A percentile compares a stretch with the other conserved stretches of the same genome.
Conservation (phyloP, 2,113 vertebrate genomes). For the Atlantisia rogersi region DNA sequence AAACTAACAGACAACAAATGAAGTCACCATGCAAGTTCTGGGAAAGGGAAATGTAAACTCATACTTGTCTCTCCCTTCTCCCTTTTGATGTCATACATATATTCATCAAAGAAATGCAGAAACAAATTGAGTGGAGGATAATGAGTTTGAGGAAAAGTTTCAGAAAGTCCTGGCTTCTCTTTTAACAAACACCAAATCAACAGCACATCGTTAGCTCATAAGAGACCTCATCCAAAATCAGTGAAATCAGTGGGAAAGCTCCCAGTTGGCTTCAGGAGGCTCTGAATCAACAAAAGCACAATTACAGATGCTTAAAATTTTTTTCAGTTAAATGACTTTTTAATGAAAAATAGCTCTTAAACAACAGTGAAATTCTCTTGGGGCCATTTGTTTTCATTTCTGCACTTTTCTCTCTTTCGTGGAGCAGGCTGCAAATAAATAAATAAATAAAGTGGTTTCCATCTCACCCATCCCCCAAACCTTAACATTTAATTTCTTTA, state of each 20-base stretch:
- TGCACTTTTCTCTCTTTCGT: background rate
- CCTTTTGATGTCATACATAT: background rate
- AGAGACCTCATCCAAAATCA: constrained; percentile 34
- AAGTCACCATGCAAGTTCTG: background rate
- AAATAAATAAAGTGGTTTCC: background rate
- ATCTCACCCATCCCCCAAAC: background rate
- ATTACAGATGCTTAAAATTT: background rate
- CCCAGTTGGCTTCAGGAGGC: constrained; percentile 28
- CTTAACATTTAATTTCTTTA: background rate
- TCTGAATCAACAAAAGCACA: constrained; percentile 35
- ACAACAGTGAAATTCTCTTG: background rate
- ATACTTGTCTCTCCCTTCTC: background rate
- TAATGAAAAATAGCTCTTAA: background rate
- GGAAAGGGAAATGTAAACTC: constrained; percentile 15
- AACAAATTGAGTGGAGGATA: background rate
- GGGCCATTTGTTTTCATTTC: background rate
- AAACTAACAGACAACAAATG: constrained; percentile 9
- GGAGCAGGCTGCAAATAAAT: background rate
- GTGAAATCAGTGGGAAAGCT: constrained; percentile 39
- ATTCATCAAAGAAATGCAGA: background rate
- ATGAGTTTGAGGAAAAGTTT: background rate
- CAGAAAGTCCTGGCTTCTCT: constrained; percentile 28
- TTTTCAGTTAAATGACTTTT: background rate
- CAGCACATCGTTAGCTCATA: background rate
- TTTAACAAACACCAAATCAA: constrained; percentile 20